These are phyloP conservation scores for Mesoligia furuncula DNA, from an alignment of 2,888 invertebrate species.

Conservation along the genomic window DNA sequence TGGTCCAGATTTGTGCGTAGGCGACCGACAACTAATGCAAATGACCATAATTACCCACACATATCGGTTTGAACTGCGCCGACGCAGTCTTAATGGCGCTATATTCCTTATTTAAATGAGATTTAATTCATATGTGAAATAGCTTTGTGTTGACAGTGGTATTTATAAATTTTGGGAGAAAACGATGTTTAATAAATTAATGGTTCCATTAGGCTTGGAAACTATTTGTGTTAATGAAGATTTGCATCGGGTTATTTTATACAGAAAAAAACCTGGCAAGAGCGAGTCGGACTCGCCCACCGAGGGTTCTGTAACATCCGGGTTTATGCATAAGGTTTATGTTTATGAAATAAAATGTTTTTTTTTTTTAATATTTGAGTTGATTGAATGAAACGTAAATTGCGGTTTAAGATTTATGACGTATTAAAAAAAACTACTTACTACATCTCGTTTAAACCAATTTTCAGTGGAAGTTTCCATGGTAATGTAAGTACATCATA, in stretches of 20 bases:
- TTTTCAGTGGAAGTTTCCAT: no score
- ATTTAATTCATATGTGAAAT: neutral
- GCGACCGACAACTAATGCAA: constrained; percentile 51
- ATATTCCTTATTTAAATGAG: constrained; percentile 21
- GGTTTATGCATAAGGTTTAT: no score
- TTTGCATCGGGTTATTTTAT: neutral
- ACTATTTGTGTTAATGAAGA: neutral
- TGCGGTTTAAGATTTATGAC: no score
- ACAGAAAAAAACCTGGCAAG: no score
- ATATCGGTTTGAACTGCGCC: constrained; percentile 18
- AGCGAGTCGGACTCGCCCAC: no score
- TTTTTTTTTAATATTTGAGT: no score
- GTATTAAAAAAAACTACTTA: no score
- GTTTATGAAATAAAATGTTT: no score
- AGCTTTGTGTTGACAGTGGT: neutral
- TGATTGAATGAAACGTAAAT: no score
- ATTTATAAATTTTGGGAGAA: neutral
- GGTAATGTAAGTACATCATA: no score
- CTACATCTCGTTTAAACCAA: no score
- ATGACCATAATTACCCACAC: constrained; percentile 47
- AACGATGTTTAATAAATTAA: neutral
- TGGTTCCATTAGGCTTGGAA: neutral
- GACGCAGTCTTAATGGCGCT: constrained; percentile 13
- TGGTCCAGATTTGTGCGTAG: constrained; percentile 30
- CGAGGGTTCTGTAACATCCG: no score